Conservation (phyloP, 2,797 vertebrate genomes). For the Sebastes itinus region DNA sequence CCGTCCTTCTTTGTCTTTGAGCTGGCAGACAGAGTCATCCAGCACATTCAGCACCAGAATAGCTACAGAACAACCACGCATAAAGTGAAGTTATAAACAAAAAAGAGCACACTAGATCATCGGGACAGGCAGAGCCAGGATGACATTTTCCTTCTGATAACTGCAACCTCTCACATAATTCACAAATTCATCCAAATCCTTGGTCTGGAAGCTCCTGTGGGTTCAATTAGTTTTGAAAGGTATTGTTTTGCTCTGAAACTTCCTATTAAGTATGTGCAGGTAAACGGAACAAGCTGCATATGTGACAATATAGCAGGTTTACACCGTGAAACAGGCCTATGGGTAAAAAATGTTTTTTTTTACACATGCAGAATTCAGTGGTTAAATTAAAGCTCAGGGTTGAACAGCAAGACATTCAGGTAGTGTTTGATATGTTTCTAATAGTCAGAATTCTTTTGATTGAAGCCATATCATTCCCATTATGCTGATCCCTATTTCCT, state of each 20-base stretch:
- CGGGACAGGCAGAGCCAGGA: slow-evolving; percentile 44
- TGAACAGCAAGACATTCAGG: not conserved
- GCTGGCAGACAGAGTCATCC: slow-evolving; percentile 78
- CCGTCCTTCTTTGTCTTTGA: slow-evolving; percentile 83
- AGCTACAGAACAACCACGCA: slow-evolving; percentile 72
- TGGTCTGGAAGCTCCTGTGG: slow-evolving; percentile 6
- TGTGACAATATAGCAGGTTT: not conserved
- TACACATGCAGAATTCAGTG: not conserved
- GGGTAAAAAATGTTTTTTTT: not conserved
- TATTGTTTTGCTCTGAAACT: slow-evolving; percentile 27
- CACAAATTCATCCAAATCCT: slow-evolving; percentile 35
- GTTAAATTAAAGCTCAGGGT: not conserved
- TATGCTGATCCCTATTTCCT: slow-evolving; percentile 1
- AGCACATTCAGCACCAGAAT: slow-evolving; percentile 79
- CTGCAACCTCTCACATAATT: slow-evolving; percentile 58
- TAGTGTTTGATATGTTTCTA: not conserved
- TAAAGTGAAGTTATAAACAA: slow-evolving; percentile 77
- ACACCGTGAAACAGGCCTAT: not conserved
- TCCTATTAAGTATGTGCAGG: not conserved
- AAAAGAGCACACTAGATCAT: slow-evolving; percentile 70
- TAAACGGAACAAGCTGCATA: not conserved
- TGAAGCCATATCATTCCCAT: not conserved
- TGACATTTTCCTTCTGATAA: slow-evolving; percentile 62
- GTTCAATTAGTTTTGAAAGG: slow-evolving; percentile 25
- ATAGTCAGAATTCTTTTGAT: not conserved